Evolutionary conservation across 1,140 invertebrate genomes (phyloP).

Genomic region (Drosophila ohnishii): DNA sequence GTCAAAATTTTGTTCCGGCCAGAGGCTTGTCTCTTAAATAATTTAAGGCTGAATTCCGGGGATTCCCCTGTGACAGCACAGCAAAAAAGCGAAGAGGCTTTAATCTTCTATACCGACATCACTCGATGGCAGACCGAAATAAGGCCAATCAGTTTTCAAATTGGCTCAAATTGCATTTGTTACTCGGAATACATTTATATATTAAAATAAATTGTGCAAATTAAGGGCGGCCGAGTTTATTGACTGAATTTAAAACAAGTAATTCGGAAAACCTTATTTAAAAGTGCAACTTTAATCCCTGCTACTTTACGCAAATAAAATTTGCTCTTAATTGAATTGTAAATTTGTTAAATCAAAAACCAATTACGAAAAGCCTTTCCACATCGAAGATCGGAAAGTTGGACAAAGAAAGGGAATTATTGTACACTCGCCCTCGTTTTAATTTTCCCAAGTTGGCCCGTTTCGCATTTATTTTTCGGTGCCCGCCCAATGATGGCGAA

Average conservation of each 20-base stretch:
- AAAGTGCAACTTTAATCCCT: not conserved
- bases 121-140: not conserved
- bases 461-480: constrained; percentile 36
- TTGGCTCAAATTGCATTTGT: not conserved
- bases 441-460: constrained; percentile 38
- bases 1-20: constrained; percentile 20
- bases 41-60: constrained; percentile 20
- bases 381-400: not conserved
- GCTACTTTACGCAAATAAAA: not conserved
- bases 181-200: not conserved
- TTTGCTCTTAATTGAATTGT: constrained; percentile 9
- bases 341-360: constrained; percentile 45
- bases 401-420: constrained; percentile 29
- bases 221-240: not conserved
- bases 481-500: constrained; percentile 30
- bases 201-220: constrained; percentile 4
- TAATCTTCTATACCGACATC: not conserved
- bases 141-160: constrained; percentile 2
- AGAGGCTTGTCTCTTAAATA: constrained; percentile 17
- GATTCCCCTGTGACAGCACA: not conserved
- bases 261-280: not conserved
- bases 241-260: not conserved
- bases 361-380: constrained; percentile 30
- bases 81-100: not conserved
- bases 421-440: constrained; percentile 17